phyloP scores from a whole-genome alignment of 2,113 vertebrate species.

The Proteles cristata region DNA sequence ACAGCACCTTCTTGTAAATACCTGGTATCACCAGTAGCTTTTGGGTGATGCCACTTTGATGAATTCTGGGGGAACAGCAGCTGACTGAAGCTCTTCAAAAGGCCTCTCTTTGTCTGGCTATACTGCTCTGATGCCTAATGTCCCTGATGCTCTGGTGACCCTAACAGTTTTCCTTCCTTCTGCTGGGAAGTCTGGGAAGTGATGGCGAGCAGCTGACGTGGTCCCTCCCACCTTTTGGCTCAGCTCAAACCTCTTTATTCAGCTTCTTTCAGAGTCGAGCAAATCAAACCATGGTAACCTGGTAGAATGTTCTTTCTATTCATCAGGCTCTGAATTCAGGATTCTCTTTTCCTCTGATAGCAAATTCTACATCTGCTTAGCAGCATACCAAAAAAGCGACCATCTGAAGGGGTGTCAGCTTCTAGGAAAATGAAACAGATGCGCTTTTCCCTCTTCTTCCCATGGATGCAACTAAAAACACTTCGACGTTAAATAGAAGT shows the following conservation, averaged over 20 bases:
- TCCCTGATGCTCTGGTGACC: neutral
- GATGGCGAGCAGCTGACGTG: neutral
- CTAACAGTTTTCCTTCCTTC: neutral
- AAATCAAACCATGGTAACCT: neutral
- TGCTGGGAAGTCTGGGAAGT: neutral
- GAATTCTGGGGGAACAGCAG: neutral
- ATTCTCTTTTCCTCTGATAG: neutral
- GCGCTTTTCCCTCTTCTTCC: neutral
- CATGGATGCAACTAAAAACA: neutral
- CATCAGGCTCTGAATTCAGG: neutral
- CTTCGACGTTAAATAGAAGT: neutral
- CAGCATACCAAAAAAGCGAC: neutral
- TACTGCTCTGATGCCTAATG: rapidly evolving
- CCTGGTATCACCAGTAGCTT: neutral
- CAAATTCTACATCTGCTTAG: neutral
- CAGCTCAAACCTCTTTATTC: neutral
- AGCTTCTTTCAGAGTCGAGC: neutral
- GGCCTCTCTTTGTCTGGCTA: rapidly evolving
- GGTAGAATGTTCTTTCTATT: neutral
- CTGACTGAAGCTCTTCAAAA: neutral
- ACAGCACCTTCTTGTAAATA: neutral
- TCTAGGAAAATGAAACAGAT: neutral
- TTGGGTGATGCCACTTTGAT: neutral
- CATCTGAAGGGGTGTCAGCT: neutral
- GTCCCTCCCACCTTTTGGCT: neutral